phyloP scores from a whole-genome alignment of 2,888 invertebrate genomes.

The Drosophila rubida region DNA sequence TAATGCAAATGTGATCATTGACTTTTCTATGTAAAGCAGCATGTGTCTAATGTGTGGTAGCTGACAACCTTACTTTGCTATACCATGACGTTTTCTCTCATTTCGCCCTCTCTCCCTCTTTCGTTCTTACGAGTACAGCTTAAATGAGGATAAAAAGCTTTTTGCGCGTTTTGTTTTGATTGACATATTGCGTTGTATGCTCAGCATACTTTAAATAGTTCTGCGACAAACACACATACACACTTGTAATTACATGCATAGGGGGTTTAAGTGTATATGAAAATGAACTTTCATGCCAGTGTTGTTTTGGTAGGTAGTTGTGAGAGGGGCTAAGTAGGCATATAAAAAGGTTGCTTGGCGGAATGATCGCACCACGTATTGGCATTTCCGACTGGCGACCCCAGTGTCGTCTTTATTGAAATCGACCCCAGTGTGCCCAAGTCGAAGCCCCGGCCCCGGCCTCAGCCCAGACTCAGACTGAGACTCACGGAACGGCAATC shows the following conservation, averaged over 20 bases:
- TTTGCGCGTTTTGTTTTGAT: conserved; percentile 7
- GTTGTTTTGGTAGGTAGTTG: neutral
- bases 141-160: conserved; percentile 1
- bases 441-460: conserved; percentile 16
- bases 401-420: conserved; percentile 67
- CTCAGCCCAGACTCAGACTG: conserved; percentile 24
- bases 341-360: conserved; percentile 22
- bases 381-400: conserved; percentile 70
- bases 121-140: neutral
- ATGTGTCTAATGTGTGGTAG: neutral
- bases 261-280: neutral
- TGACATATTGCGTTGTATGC: conserved; percentile 12
- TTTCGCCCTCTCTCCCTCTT: neutral
- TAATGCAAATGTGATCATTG: neutral
- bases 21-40: neutral
- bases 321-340: conserved; percentile 25
- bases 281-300: conserved; percentile 12
- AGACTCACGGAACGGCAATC: conserved; percentile 69
- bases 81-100: neutral
- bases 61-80: neutral
- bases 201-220: conserved; percentile 17
- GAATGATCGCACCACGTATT: conserved; percentile 54
- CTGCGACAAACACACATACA: conserved; percentile 12
- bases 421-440: conserved; percentile 55
- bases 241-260: neutral